Conservation (phyloP, 2,113 vertebrate species). For the Cryptotis parvus region DNA sequence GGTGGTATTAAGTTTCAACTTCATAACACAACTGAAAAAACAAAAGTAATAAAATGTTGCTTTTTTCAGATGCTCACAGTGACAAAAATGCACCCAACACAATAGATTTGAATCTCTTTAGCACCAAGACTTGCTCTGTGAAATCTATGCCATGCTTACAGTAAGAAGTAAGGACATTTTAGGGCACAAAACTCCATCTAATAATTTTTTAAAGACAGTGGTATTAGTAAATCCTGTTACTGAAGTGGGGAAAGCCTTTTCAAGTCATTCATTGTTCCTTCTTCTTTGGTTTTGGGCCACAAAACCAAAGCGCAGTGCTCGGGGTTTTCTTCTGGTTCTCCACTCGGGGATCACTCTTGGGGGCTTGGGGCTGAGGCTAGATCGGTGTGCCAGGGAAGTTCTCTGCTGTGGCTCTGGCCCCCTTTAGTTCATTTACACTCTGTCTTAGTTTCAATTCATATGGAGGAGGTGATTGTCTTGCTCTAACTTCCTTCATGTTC, state of each 20-base stretch:
- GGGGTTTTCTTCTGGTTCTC: too few species aligned
- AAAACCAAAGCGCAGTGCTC: too few species aligned
- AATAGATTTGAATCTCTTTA: not conserved
- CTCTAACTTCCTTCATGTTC: not conserved
- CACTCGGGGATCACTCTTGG: too few species aligned
- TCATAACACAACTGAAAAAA: slow-evolving; percentile 74
- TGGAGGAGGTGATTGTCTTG: not conserved
- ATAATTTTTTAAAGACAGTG: not conserved
- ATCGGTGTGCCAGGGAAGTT: too few species aligned
- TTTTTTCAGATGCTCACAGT: slow-evolving; percentile 35
- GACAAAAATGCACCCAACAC: slow-evolving; percentile 31
- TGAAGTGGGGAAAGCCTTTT: not conserved
- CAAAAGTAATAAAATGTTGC: slow-evolving; percentile 55
- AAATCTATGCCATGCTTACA: not conserved
- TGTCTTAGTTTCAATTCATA: not conserved
- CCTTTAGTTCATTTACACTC: not conserved
- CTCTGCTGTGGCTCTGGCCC: not conserved
- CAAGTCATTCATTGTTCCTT: not conserved
- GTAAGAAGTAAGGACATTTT: not conserved
- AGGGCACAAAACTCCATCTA: slow-evolving; percentile 25
- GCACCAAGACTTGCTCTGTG: not conserved
- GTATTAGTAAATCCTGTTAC: not conserved
- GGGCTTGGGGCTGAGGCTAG: too few species aligned
- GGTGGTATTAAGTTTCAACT: slow-evolving; percentile 62
- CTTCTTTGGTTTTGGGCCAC: too few species aligned